Conservation (phyloP, 1,140 invertebrate genomes). For the Lepidotrigona ventralis region DNA sequence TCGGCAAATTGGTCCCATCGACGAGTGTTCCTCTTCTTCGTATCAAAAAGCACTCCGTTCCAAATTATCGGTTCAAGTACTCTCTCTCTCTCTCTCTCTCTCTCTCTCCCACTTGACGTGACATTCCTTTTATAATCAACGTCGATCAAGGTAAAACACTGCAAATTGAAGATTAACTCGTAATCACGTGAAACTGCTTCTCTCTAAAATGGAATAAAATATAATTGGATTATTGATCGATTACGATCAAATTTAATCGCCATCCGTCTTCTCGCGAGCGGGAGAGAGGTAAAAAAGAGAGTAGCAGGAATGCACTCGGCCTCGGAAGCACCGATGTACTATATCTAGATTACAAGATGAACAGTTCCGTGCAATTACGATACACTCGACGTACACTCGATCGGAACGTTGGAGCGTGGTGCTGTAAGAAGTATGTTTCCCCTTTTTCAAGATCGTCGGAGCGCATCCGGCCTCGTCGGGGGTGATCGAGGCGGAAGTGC, state of each 20-base stretch:
- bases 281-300: no score
- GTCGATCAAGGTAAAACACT: no score
- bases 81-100: no score
- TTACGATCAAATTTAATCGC: not conserved
- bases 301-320: not conserved
- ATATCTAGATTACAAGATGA: not conserved
- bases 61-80: no score
- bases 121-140: no score
- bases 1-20: not conserved
- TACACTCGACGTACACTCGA: not conserved
- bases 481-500: conserved; percentile 80
- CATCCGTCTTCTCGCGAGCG: not conserved
- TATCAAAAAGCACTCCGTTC: not conserved
- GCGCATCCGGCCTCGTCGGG: conserved; percentile 76
- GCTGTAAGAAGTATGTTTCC: conserved; percentile 7
- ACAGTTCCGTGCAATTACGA: not conserved
- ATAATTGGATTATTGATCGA: not conserved
- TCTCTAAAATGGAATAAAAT: no score
- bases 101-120: no score
- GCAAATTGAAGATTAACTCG: no score
- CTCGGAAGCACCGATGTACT: not conserved
- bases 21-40: not conserved
- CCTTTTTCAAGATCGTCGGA: conserved; percentile 73
- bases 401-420: not conserved
- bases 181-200: no score